Base-by-base conservation (phyloP, 2,797 vertebrate species). In the Pelodytes ibericus region DNA sequence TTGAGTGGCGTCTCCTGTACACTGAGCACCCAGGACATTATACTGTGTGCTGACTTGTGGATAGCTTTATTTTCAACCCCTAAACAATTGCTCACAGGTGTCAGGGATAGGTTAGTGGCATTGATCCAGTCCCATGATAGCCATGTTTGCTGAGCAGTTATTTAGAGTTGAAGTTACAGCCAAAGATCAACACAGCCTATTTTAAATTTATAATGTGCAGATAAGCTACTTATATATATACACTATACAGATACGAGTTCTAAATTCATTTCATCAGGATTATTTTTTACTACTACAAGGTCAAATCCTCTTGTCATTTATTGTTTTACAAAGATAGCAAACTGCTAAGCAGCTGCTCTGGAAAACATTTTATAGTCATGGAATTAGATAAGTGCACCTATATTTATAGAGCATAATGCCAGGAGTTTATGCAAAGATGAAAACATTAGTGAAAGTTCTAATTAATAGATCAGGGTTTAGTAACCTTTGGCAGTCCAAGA, bases 231-330 rank as follows among this genome's bases (percentile, higher is more conserved):
- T 33, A 8, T 20, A 30, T 7, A 71, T 8, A 18, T 39, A 41
- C 9, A 7, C n/a, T 26, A 16, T 16, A 25, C 9, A 73, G 31
- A 53, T 39, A 72, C 1, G 30, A 36, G n/a, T 24, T 47, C 2
- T 47, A 33, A 30, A 67, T 49, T 27, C 11, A 15, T 16, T 41
- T 25, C 33, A 18, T 9, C 3, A 0, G 29, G 8, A 22, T 60
- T 66, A 65, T 30, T 44, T 58, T n/a, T n/a, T n/a, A n/a, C n/a
- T 47, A 30, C n/a, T n/a, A 20, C 56, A 75, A 75, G 72, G 60
- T 74, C 63, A 67, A 26, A 7, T 49, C 53, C 67, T 49, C 51
- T 26, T 15, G 18, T 26, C 58, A 60, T 16, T 67, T 59, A 30
- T 31, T 60, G 11, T 60, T 44, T 9, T 44, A 25, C 11, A 4